phyloP scores from a whole-genome alignment of 2,797 vertebrate species.

The Neoniphon sammara region DNA sequence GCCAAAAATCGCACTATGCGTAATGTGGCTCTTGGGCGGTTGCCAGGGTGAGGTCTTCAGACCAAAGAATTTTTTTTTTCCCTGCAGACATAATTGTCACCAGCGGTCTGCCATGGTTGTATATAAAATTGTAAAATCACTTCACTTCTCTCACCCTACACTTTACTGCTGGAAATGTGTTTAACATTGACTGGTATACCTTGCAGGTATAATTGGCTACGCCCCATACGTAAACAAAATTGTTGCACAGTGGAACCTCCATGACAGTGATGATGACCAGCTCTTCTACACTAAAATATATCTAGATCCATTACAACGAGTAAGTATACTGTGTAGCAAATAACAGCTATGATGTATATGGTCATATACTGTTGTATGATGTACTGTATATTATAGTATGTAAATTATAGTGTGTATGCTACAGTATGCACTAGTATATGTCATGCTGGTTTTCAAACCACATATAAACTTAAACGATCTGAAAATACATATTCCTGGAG shows the following conservation, averaged over 20 bases:
- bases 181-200: slow-evolving; percentile 62
- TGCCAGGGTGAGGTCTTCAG: slow-evolving; percentile 25
- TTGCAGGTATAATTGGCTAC: slow-evolving; percentile 95
- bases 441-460: slow-evolving; percentile 22
- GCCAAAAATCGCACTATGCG: slow-evolving; percentile 67
- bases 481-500: slow-evolving; percentile 34
- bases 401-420: background rate
- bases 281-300: slow-evolving; percentile 99
- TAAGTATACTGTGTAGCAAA: slow-evolving; percentile 72
- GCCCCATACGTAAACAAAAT: slow-evolving; percentile 87
- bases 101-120: slow-evolving; percentile 36
- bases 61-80: slow-evolving; percentile 28
- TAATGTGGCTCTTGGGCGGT: slow-evolving; percentile 27
- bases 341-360: background rate
- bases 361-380: too few relatives aligned
- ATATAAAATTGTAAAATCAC: slow-evolving; percentile 57
- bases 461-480: slow-evolving; percentile 31
- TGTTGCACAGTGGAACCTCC: slow-evolving; percentile 92
- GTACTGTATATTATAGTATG: too few relatives aligned
- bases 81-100: slow-evolving; percentile 63
- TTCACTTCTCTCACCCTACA: slow-evolving; percentile 45
- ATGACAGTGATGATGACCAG: slow-evolving; percentile 99
- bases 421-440: slow-evolving; percentile 6
- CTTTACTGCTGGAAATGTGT: slow-evolving; percentile 37
- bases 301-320: slow-evolving; percentile 90